Base-by-base conservation (phyloP, 2,888 invertebrate species). In the Leptinotarsa rubiginosa region DNA sequence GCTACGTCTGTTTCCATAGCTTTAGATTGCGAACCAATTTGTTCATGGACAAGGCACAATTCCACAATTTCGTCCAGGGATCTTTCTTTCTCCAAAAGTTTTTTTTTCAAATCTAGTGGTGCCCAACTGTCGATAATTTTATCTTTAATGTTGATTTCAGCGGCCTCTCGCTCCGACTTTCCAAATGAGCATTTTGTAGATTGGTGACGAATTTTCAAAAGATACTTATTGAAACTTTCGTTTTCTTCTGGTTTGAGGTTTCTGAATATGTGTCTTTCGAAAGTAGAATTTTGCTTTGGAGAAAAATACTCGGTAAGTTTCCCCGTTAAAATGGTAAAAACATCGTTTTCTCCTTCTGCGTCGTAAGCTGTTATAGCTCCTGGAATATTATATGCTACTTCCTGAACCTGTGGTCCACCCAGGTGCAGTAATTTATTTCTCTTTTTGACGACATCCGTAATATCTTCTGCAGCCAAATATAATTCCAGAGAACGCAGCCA, bases 211-310 rank as follows among this genome's bases (percentile, higher is more conserved):
- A 83, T 62, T 69, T 80, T 78, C 22, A 84, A 50, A 1, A 86
- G 41, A 76, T 82, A 85, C 56, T 83, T 82, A 31, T 80, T 79
- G 56, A 86, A 82, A 22, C 69, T 81, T 75, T 85, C 84, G 18
- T 73, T 81, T n/a, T 78, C 74, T 69, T 80, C 81, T 69, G 79
- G 81, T 76, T 80, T 82, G 22, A 85, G 70, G 18, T 69, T 71
- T 52, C 79, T 75, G 52, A 78, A 75, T n/a, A 83, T 69, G 74
- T 86, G 82, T 65, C 85, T 70, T 77, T 85, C 83, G 75, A 83
- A 84, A 22, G 82, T 80, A 56, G 81, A 82, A 66, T 83, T 83
- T 75, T 81, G 80, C 64, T 78, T 77, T 4, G 82, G 84, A 41
- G 82, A 83, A 68, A 84, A 84, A 74, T 83, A 81, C 12, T 81